These are phyloP conservation scores for Caiman crocodilus DNA, from an alignment of 2,797 vertebrate genomes.

Conservation along the genomic window DNA sequence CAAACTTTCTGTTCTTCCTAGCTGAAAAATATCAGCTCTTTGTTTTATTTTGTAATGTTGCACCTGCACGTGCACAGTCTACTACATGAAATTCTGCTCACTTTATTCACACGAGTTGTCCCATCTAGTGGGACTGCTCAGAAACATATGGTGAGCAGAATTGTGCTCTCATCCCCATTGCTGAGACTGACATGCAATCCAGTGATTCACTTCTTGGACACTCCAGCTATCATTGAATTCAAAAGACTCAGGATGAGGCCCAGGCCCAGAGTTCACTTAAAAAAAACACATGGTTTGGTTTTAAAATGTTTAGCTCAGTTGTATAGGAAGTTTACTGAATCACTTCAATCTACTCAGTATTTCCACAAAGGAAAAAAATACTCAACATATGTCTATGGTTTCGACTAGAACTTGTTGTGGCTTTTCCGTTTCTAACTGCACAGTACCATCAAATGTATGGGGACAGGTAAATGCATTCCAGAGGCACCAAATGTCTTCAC, in stretches of 20 bases:
- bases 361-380: neutral
- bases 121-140: neutral
- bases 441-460: neutral
- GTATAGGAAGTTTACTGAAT: conserved; percentile 46
- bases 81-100: rapidly evolving
- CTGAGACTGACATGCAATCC: neutral
- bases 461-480: conserved; percentile 17
- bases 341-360: conserved; percentile 39
- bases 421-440: neutral
- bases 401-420: neutral
- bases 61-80: neutral
- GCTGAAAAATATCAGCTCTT: neutral
- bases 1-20: neutral
- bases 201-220: conserved; percentile 41
- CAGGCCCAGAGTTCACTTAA: conserved; percentile 38
- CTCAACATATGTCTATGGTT: neutral
- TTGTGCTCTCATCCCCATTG: neutral
- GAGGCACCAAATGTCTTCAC: conserved; percentile 3
- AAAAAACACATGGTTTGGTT: conserved; percentile 9
- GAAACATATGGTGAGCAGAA: neutral
- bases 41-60: neutral
- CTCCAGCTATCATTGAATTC: conserved; percentile 34
- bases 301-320: conserved; percentile 40
- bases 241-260: conserved; percentile 24
- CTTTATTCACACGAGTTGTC: neutral